These are phyloP conservation scores for Cantharis rufa DNA, from an alignment of 2,888 invertebrate species.

Conservation along the genomic window DNA sequence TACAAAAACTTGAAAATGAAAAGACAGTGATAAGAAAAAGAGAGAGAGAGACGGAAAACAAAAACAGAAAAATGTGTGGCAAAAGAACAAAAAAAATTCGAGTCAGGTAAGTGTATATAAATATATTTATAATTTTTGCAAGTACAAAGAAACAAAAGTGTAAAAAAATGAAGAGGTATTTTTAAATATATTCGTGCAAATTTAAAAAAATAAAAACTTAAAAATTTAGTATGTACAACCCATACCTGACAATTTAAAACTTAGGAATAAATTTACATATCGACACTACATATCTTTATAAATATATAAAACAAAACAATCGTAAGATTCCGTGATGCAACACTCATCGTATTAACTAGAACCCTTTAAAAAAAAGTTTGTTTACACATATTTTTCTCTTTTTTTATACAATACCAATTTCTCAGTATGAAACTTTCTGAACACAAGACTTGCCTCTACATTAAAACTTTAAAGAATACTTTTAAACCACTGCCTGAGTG, in stretches of 20 bases:
- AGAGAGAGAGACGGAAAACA: slow-evolving; percentile 7
- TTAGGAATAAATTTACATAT: slow-evolving; percentile 21
- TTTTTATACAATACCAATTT: slow-evolving; percentile 38
- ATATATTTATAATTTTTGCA: slow-evolving; percentile 53
- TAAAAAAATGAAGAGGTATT: slow-evolving; percentile 42
- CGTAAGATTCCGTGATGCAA: slow-evolving; percentile 16
- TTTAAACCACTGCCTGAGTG: slow-evolving; percentile 62
- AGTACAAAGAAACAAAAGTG: slow-evolving; percentile 52
- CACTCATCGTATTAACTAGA: slow-evolving; percentile 11
- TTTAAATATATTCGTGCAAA: slow-evolving; percentile 46
- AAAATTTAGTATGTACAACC: slow-evolving; percentile 51
- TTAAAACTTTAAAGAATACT: slow-evolving; percentile 39
- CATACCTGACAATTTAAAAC: slow-evolving; percentile 26
- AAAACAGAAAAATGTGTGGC: slow-evolving; percentile 22
- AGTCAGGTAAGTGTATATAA: slow-evolving; percentile 48
- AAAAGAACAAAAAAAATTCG: slow-evolving; percentile 42
- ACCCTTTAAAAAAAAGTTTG: slow-evolving; percentile 27
- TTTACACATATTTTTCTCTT: slow-evolving; percentile 43
- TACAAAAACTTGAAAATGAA: slow-evolving; percentile 2
- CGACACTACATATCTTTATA: slow-evolving; percentile 7
- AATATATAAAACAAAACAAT: slow-evolving; percentile 10
- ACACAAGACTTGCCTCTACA: slow-evolving; percentile 46
- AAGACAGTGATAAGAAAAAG: neutral
- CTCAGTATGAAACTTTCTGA: slow-evolving; percentile 28
- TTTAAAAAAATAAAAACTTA: slow-evolving; percentile 34